Evolutionary conservation across 2,113 vertebrate genomes (phyloP).

Genomic region (Oreochromis aureus): DNA sequence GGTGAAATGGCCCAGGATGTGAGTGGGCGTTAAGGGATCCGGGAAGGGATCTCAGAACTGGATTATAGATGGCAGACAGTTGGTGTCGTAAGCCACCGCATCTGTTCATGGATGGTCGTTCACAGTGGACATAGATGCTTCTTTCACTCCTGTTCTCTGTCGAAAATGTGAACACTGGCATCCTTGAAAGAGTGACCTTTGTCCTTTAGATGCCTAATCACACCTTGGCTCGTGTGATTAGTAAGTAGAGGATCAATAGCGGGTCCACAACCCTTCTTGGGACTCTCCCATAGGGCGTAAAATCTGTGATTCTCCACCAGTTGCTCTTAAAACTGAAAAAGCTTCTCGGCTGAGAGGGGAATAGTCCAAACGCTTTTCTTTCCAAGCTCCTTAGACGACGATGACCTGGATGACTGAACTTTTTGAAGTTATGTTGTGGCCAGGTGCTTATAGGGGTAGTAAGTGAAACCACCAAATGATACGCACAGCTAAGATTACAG

Average conservation of each 20-base stretch:
- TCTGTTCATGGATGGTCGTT: too few relatives aligned
- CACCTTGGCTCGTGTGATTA: neutral
- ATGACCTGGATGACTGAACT: neutral
- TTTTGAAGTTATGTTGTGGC: neutral
- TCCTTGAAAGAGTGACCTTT: too few relatives aligned
- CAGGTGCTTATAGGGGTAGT: neutral
- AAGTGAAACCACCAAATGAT: neutral
- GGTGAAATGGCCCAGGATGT: neutral
- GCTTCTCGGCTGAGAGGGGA: neutral
- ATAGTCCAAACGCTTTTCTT: neutral
- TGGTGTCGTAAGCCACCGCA: too few relatives aligned
- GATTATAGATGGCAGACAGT: neutral
- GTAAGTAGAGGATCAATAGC: neutral
- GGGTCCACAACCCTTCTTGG: neutral
- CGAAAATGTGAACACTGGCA: too few relatives aligned
- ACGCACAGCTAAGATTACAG: rapidly evolving
- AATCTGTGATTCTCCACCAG: neutral
- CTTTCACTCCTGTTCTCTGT: too few relatives aligned
- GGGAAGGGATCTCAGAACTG: neutral
- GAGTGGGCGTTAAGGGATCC: neutral
- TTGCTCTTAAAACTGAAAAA: neutral
- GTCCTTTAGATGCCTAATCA: neutral
- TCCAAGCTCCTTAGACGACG: rapidly evolving
- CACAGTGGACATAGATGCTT: too few relatives aligned
- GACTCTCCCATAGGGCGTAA: neutral